Percentiles rank a stretch among this genome's conserved stretches.
phyloP scores from a whole-genome alignment of 2,113 vertebrate species.

The Ariopsis seemanni region DNA sequence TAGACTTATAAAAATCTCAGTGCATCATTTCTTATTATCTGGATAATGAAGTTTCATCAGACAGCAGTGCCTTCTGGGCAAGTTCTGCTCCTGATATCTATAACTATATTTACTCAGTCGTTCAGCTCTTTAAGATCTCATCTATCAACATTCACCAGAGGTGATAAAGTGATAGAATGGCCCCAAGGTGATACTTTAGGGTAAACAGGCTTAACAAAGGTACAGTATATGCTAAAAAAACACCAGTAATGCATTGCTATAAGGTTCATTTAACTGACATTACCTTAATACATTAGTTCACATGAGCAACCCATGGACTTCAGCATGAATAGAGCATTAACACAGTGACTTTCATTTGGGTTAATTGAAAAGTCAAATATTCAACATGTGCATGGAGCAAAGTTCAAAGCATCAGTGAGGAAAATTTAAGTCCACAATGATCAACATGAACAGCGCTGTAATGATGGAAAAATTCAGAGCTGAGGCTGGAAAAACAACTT shows the following conservation, averaged over 20 bases:
- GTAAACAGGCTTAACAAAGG: background rate
- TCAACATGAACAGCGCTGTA: background rate
- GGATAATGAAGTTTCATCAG: background rate
- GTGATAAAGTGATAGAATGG: slow-evolving; percentile 5
- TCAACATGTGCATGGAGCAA: background rate
- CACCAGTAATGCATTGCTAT: background rate
- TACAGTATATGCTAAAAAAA: background rate
- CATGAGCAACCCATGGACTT: background rate
- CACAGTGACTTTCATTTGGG: background rate
- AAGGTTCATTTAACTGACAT: background rate
- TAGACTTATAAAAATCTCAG: background rate
- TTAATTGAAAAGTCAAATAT: background rate
- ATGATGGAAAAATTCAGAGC: background rate
- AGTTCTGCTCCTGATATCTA: background rate
- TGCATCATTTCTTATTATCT: background rate
- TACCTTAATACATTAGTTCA: background rate
- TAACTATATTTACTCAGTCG: background rate
- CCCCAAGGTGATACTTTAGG: background rate
- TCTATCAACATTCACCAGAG: background rate
- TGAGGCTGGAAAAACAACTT: background rate
- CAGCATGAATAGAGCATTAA: background rate
- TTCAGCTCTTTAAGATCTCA: background rate
- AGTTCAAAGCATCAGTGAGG: background rate
- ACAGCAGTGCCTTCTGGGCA: background rate
- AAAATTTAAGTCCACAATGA: background rate